Evolutionary conservation across 2,888 invertebrate genomes (phyloP).

Genomic region (Drosophila austrosaltans): DNA sequence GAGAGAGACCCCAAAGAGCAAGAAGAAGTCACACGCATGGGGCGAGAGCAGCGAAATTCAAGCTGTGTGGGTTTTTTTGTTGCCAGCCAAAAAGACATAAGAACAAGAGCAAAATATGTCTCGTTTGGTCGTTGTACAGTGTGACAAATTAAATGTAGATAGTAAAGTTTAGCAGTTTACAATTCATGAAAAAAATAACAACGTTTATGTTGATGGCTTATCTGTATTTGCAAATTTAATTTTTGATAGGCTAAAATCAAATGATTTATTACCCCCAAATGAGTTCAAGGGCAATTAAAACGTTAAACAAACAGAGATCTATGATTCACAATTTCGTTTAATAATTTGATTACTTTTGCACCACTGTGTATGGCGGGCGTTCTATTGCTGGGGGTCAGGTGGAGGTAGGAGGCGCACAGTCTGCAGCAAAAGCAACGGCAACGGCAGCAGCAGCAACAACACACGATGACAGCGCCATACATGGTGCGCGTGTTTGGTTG

Average conservation of each 20-base stretch:
- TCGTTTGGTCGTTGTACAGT: constrained; percentile 29
- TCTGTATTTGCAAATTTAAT: too few species aligned
- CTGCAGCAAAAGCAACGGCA: constrained; percentile 53
- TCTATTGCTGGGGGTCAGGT: constrained; percentile 58
- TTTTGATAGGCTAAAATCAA: background rate
- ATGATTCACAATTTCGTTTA: background rate
- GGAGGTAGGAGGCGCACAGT: constrained; percentile 61
- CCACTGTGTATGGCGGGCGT: constrained; percentile 20
- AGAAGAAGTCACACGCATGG: constrained; percentile 26
- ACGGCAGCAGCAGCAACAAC: constrained; percentile 29
- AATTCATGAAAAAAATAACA: too few species aligned
- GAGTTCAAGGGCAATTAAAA: too few species aligned
- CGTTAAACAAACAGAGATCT: background rate
- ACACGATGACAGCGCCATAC: constrained; percentile 58
- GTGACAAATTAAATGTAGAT: background rate
- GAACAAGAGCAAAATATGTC: constrained; percentile 17
- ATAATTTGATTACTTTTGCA: background rate
- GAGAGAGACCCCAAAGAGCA: background rate
- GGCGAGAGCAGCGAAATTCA: constrained; percentile 36
- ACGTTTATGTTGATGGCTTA: too few species aligned
- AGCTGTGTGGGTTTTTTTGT: constrained; percentile 52
- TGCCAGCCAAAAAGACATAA: constrained; percentile 19
- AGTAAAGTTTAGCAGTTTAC: too few species aligned
- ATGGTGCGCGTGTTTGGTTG: constrained; percentile 65
- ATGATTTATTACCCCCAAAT: background rate